Base-by-base conservation (phyloP, 2,113 vertebrate species). In the Calonectris borealis region DNA sequence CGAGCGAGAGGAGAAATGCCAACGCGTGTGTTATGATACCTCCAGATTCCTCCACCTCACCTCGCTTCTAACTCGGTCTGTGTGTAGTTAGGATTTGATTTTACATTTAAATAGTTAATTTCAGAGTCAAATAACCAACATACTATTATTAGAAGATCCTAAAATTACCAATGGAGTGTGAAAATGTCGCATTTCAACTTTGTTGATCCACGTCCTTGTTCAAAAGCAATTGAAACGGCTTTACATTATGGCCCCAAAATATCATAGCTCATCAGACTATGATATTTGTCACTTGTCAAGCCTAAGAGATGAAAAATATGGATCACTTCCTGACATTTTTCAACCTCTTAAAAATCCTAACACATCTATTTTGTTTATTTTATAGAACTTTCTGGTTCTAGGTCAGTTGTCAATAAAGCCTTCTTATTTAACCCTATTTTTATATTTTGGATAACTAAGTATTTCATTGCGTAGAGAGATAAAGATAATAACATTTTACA, bases 281-380 rank as follows among this genome's bases (percentile, higher is more conserved):
- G 65, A 27, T 88, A 90, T 80, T 92, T 72, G 48, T 91, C 61
- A 64, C 52, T 71, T 86, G 57, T 57, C 65, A 89, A 6, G 44
- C 46, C 46, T 75, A 78, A 60, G 73, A 94, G 80, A 38, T 88
- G 48, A 86, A 92, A 90, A 83, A 70, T 76, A 52, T 5, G 7
- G 40, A 79, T 82, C 16, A 18, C 17, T 82, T 91, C 66, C 58
- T 85, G 48, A 80, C 31, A 32, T 91, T 94, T 92, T 94, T 95
- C 91, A 94, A 16, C 38, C 69, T 88, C 62, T 94, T 87, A 75
- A 86, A 78, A 83, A 79, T 71, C 64, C 31, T 64, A 82, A 86
- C 11, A 31, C 16, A 29, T 84, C 34, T 75, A 10, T 66, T 90
- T 84, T 81, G 25, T 52, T 93, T 69, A n/a, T 92, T 82, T 91